These are phyloP conservation scores for Epizoanthus scotinus DNA, from an alignment of 92 coral and sea anemone species.

Conservation along the genomic window DNA sequence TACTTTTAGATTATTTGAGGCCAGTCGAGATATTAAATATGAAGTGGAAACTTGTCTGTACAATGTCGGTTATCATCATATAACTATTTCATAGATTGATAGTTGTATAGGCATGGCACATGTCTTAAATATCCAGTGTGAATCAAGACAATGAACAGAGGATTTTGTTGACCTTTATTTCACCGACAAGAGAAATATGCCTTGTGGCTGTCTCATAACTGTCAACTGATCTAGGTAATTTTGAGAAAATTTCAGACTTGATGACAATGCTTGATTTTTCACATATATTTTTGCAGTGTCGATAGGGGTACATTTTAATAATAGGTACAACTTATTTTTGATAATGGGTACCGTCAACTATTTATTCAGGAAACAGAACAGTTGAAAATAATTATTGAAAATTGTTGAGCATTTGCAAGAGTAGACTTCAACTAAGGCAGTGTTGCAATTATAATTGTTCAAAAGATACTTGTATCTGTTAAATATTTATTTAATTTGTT, in stretches of 20 bases:
- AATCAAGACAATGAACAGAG: neutral
- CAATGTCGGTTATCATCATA: neutral
- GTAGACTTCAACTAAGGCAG: neutral
- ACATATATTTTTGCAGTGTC: neutral
- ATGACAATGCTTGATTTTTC: neutral
- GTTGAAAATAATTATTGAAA: neutral
- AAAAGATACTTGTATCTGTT: neutral
- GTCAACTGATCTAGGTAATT: too few relatives aligned
- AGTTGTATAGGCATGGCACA: slow-evolving; percentile 2
- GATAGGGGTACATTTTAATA: neutral
- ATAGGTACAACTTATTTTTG: too few relatives aligned
- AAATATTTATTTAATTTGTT: slow-evolving; percentile 1
- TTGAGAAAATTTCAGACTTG: too few relatives aligned
- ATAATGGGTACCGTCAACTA: neutral
- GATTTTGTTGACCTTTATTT: neutral
- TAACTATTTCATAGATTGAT: neutral
- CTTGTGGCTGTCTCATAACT: too few relatives aligned
- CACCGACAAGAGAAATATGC: too few relatives aligned
- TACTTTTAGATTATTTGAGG: slow-evolving; percentile 8
- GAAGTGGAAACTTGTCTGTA: slow-evolving; percentile 8
- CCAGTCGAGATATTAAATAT: neutral
- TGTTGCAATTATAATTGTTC: neutral
- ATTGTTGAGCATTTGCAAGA: neutral
- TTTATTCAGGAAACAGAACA: neutral
- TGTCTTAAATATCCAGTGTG: neutral